phyloP scores from a whole-genome alignment of 2,113 vertebrate species.

The Gnathonemus longibarbis region DNA sequence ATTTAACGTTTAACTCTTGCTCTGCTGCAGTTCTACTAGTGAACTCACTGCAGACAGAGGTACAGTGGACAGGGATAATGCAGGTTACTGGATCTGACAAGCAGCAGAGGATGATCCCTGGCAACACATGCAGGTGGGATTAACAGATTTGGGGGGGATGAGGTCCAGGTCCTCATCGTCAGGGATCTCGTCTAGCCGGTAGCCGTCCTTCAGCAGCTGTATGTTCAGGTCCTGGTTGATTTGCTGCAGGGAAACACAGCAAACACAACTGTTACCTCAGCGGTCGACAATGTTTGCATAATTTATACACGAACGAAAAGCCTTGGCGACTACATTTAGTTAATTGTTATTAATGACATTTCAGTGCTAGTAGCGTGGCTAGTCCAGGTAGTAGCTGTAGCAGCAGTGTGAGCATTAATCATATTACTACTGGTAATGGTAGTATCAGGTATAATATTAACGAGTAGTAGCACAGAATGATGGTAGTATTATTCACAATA shows the following conservation, averaged over 20 bases:
- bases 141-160: slow-evolving; percentile 93
- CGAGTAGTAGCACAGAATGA: background rate
- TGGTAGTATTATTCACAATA: background rate
- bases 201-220: slow-evolving; percentile 96
- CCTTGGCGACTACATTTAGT: background rate
- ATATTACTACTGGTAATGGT: background rate
- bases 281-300: background rate
- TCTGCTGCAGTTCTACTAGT: slow-evolving; percentile 34
- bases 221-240: slow-evolving; percentile 99
- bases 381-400: background rate
- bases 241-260: slow-evolving; percentile 68
- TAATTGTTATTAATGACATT: background rate
- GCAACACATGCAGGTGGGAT: slow-evolving; percentile 98
- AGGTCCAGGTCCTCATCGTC: slow-evolving; percentile 96
- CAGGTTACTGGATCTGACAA: slow-evolving; percentile 93
- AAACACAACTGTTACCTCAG: slow-evolving; percentile 11
- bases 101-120: slow-evolving; percentile 93
- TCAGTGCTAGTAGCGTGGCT: background rate
- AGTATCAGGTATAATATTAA: background rate
- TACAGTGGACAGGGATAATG: slow-evolving; percentile 13
- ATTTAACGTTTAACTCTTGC: slow-evolving; percentile 19
- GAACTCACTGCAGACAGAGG: slow-evolving; percentile 41
- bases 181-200: slow-evolving; percentile 93
- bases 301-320: background rate
- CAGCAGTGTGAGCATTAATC: background rate